phyloP scores from a whole-genome alignment of 1,140 invertebrate genomes.

The Notospermus geniculatus region DNA sequence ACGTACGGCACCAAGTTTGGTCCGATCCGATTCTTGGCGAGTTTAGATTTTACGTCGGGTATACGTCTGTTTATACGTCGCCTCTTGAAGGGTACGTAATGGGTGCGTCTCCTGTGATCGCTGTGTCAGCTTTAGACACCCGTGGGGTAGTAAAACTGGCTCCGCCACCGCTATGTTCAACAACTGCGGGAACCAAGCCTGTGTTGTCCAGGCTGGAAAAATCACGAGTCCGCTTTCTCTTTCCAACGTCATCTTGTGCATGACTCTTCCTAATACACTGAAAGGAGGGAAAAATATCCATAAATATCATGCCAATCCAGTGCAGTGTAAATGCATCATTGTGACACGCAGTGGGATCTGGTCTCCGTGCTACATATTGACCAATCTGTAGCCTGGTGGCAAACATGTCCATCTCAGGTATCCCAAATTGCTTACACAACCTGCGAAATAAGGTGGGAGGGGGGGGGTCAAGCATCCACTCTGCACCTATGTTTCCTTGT shows the following conservation, averaged over 20 bases:
- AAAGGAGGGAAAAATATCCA: constrained; percentile 31
- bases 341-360: constrained; percentile 15
- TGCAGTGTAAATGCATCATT: constrained; percentile 25
- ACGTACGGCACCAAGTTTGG: no score
- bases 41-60: no score
- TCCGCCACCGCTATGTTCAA: constrained; percentile 10
- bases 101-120: no score
- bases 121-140: no score
- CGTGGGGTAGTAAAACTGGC: no score
- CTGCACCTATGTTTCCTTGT: constrained; percentile 16
- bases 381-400: constrained; percentile 20
- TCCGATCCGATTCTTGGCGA: no score
- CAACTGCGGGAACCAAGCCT: constrained; percentile 20
- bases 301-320: no score
- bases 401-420: constrained; percentile 23
- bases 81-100: no score
- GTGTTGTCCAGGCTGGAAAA: constrained; percentile 23
- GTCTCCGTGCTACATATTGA: constrained; percentile 14
- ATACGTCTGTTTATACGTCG: no score
- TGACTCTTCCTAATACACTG: constrained; percentile 17
- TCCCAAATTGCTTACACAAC: constrained; percentile 3
- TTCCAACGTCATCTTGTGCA: constrained; percentile 24
- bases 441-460: constrained; percentile 12
- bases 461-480: constrained; percentile 20
- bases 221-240: constrained; percentile 12